Conservation (phyloP, 2,888 invertebrate species). For the Gymnosoma rotundatum region DNA sequence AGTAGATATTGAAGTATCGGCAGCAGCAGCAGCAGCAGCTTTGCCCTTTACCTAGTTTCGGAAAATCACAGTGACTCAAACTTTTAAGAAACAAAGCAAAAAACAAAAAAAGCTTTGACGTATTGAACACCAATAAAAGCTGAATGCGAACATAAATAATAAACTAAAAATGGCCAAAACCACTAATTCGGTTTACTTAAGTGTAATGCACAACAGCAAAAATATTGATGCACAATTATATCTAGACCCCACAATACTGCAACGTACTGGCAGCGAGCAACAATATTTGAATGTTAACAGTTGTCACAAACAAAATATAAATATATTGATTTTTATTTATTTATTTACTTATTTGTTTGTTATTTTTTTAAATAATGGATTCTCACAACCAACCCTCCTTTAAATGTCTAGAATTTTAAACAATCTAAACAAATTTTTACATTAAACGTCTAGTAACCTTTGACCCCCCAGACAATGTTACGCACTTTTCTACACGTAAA, state of each 20-base stretch:
- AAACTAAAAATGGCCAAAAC: slow-evolving; percentile 62
- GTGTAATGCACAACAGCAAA: not conserved
- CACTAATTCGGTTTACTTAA: slow-evolving; percentile 52
- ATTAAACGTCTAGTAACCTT: not conserved
- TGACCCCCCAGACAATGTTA: not conserved
- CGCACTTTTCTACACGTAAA: not conserved
- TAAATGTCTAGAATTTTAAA: not conserved
- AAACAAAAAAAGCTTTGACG: slow-evolving; percentile 35
- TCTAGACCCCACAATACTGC: slow-evolving; percentile 12
- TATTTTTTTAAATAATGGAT: too few relatives aligned
- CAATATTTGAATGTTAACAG: too few relatives aligned
- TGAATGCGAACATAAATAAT: slow-evolving; percentile 24
- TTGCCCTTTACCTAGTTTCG: slow-evolving; percentile 66
- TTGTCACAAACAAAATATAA: too few relatives aligned
- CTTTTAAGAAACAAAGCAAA: slow-evolving; percentile 20
- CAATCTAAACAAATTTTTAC: not conserved
- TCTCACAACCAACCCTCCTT: not conserved
- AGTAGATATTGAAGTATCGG: not conserved
- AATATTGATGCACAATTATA: slow-evolving; percentile 7
- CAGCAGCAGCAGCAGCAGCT: slow-evolving; percentile 11
- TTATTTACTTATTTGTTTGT: too few relatives aligned
- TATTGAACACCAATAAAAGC: slow-evolving; percentile 9
- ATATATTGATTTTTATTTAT: too few relatives aligned
- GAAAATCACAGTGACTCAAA: slow-evolving; percentile 48
- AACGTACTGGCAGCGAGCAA: too few relatives aligned